These are phyloP conservation scores for Actias luna DNA, from an alignment of 2,888 invertebrate species.

Conservation along the genomic window DNA sequence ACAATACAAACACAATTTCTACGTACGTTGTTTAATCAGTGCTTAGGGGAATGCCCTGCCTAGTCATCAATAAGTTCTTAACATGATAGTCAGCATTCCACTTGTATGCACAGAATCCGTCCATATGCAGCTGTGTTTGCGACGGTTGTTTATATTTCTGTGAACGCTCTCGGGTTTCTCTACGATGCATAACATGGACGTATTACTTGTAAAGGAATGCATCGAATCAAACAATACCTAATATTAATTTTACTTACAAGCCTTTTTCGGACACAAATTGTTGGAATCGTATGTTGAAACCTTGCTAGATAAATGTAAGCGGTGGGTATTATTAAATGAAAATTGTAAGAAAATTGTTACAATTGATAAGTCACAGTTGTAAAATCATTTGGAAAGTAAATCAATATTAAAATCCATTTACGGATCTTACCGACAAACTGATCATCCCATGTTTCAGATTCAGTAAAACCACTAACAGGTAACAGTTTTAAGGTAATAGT, in stretches of 20 bases:
- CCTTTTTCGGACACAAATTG: not conserved
- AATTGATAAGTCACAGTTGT: too few species aligned
- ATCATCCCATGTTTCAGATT: too few species aligned
- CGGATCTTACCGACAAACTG: too few species aligned
- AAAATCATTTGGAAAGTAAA: too few species aligned
- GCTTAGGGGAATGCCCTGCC: conserved; percentile 60
- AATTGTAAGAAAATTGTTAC: too few species aligned
- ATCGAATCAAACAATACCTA: not conserved
- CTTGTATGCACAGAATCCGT: conserved; percentile 35
- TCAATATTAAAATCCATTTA: too few species aligned
- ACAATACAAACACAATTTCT: not conserved
- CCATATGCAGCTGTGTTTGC: conserved; percentile 37
- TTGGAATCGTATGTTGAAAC: not conserved
- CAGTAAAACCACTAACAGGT: too few species aligned
- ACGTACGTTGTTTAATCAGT: not conserved
- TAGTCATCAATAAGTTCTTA: conserved; percentile 37
- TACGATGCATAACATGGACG: conserved; percentile 1
- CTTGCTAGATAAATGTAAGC: too few species aligned
- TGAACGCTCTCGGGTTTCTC: conserved; percentile 42
- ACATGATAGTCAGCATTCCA: conserved; percentile 19
- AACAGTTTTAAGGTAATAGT: too few species aligned
- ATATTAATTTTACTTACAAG: not conserved
- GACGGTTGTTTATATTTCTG: conserved; percentile 44
- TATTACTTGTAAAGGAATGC: conserved; percentile 4
- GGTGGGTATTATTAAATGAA: too few species aligned